A percentile compares a stretch with the other conserved stretches of the same genome.
phyloP scores from a whole-genome alignment of 2,113 vertebrate species.

The Anhinga rufa region DNA sequence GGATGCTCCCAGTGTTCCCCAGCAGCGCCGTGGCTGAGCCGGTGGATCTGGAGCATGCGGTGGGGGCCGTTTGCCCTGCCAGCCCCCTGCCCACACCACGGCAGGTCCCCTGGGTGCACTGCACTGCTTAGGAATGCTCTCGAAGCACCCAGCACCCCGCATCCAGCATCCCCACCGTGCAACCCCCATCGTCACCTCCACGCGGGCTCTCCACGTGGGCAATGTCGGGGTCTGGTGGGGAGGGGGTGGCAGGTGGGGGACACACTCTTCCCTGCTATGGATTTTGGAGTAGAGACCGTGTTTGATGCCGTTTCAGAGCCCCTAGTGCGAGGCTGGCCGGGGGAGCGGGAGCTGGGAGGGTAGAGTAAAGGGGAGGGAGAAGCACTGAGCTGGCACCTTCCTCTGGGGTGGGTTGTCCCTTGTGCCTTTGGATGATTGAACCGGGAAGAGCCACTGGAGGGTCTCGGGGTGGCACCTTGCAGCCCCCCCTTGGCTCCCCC shows the following conservation, averaged over 20 bases:
- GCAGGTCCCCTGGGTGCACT: background rate
- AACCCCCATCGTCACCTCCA: accelerated
- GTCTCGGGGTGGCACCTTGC: background rate
- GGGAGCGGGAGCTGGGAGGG: background rate
- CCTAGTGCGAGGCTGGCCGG: no score
- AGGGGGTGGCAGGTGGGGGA: background rate
- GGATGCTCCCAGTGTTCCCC: background rate
- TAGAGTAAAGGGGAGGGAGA: background rate
- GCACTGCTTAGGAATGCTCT: background rate
- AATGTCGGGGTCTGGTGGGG: accelerated
- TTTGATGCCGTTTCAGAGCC: background rate
- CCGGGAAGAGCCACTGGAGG: background rate
- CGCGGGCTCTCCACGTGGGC: accelerated
- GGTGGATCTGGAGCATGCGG: background rate
- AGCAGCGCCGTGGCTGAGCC: accelerated
- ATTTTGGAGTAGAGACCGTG: accelerated
- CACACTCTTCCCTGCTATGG: accelerated
- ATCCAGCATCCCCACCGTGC: background rate
- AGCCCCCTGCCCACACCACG: accelerated
- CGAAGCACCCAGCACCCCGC: background rate
- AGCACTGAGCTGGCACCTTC: background rate
- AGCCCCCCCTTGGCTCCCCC: background rate
- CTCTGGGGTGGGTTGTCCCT: background rate
- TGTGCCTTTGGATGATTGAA: background rate
- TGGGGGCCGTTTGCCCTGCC: background rate